Evolutionary conservation across 2,797 vertebrate species (phyloP), one percentile per base, ranked within the genome.

Genomic region (Anisognathus igniventris): DNA sequence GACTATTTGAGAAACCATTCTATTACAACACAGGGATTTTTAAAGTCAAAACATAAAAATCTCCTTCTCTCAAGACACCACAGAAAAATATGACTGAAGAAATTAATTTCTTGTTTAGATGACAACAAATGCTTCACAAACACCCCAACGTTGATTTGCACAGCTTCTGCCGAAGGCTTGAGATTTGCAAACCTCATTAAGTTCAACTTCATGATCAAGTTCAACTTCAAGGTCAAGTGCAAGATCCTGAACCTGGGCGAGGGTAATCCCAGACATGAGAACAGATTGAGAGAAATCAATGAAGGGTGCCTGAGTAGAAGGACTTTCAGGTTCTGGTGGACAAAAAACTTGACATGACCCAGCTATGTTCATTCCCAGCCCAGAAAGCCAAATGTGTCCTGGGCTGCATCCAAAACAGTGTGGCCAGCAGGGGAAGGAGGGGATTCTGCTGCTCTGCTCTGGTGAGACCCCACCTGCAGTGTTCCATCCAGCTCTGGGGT

Each of bases 341-440:
- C 24, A 31, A 44, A 42, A 82, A n/a, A 2, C 6, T 44, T 24
- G 28, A 44, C n/a, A 19, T 9, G 9, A 76, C 1, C 10, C 20
- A 48, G 14, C 28, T 12, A 3, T 16, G 16, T n/a, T 10, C 11
- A 22, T 15, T 68, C 24, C 3, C 28, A 64, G 20, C 12, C 37
- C 50, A 33, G 8, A 40, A 42, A 67, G 6, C 3, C 40, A 60
- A 28, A 8, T 0, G 3, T 19, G 5, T 16, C 35, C 12, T n/a
- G 23, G 23, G 10, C 27, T 71, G 31, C 31, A 64, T 11, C 18
- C 28, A 64, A n/a, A 57, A 37, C 25, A 64, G 3, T 0, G 0
- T 23, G 35, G 23, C 0, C 35, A 42, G 74, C 19, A 44, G 13
- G 19, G 20, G 2, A 78, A 19, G 22, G 10, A 64, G 12, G 27